Evolutionary conservation across 2,113 vertebrate species (phyloP).

Genomic region (cat (Felis catus)): F.catus_Fca126_mat1.0 CM031420.1:28689001-28689500

Average conservation of each 20-base stretch:
- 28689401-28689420: neutral
- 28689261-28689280: neutral
- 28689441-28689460: neutral
- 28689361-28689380: neutral
- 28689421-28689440: neutral
- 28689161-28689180: neutral
- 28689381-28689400: neutral
- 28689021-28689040: neutral
- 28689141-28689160: neutral
- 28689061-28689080: neutral
- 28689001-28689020: neutral
- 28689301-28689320: neutral
- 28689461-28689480: neutral
- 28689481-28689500: neutral
- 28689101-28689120: neutral
- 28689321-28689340: neutral
- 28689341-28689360: neutral
- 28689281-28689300: neutral
- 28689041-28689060: neutral
- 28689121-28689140: neutral
- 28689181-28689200: neutral
- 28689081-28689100: neutral
- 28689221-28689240: neutral
- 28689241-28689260: neutral
- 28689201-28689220: neutral